Conservation (phyloP, 2,797 vertebrate genomes). For the Zenarchopterus dispar region DNA sequence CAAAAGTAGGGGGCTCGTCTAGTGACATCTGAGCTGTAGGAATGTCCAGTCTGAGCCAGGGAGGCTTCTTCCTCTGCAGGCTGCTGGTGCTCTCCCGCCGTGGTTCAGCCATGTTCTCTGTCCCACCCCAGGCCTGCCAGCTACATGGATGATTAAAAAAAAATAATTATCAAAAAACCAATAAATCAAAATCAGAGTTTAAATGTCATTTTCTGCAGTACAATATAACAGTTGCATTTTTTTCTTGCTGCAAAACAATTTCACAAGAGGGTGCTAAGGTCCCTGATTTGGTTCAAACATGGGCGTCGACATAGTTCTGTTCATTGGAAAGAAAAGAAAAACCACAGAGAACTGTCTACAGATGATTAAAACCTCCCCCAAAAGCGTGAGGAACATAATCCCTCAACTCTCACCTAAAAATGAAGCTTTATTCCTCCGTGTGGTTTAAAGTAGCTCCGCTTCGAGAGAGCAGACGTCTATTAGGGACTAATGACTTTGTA, state of each 20-base stretch:
- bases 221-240: neutral
- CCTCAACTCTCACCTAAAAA: conserved; percentile 55
- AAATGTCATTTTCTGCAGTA: conserved; percentile 6
- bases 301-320: conserved; percentile 22
- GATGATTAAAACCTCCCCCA: conserved; percentile 36
- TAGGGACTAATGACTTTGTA: conserved; percentile 56
- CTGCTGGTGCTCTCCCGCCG: conserved; percentile 93
- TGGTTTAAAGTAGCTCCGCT: conserved; percentile 45
- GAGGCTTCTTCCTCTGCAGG: conserved; percentile 97
- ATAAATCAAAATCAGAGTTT: neutral
- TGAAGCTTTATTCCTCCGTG: conserved; percentile 39
- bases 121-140: conserved; percentile 81
- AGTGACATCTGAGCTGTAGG: conserved; percentile 81
- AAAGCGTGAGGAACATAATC: conserved; percentile 56
- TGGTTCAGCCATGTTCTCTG: conserved; percentile 89
- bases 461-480: conserved; percentile 38
- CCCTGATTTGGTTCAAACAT: conserved; percentile 12
- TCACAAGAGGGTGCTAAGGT: conserved; percentile 65
- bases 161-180: conserved; percentile 4
- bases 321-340: conserved; percentile 27
- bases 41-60: conserved; percentile 96
- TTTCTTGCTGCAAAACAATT: conserved; percentile 15
- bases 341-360: conserved; percentile 35
- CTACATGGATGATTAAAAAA: conserved; percentile 31
- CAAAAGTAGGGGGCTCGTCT: conserved; percentile 86